Conservation (phyloP, 1,140 invertebrate genomes). For the Macrobrachium nipponense region DNA sequence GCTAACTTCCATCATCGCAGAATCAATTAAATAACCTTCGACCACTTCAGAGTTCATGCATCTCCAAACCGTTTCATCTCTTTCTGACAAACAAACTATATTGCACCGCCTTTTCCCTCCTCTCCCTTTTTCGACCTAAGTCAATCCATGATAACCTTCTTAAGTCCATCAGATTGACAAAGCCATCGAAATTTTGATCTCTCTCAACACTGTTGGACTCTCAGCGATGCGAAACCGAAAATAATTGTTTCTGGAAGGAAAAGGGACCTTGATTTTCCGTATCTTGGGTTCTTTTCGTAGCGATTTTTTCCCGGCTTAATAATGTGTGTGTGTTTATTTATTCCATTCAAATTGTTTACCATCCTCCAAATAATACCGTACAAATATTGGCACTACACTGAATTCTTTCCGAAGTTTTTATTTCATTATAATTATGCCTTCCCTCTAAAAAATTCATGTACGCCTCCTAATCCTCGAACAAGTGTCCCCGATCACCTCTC, state of each 20-base stretch:
- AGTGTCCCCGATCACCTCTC: no score
- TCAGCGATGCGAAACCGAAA: not conserved
- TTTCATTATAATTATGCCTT: not conserved
- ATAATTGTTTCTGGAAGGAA: not conserved
- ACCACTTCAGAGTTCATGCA: not conserved
- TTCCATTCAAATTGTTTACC: no score
- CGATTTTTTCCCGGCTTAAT: no score
- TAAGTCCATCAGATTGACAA: no score
- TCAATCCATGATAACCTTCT: not conserved
- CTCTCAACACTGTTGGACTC: no score
- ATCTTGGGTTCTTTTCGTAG: no score
- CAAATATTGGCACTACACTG: not conserved
- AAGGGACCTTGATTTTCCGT: no score
- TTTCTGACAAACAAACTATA: not conserved
- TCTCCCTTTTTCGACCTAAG: not conserved
- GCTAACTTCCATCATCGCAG: not conserved
- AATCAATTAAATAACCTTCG: no score
- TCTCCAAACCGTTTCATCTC: not conserved
- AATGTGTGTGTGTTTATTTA: no score
- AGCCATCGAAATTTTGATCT: no score
- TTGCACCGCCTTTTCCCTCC: not conserved
- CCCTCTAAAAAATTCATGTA: not conserved
- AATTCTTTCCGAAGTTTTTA: not conserved
- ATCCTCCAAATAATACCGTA: not conserved
- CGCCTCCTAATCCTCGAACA: not conserved